These are phyloP conservation scores for Brenthis hecate DNA, from an alignment of 2,888 invertebrate species.

Conservation along the genomic window DNA sequence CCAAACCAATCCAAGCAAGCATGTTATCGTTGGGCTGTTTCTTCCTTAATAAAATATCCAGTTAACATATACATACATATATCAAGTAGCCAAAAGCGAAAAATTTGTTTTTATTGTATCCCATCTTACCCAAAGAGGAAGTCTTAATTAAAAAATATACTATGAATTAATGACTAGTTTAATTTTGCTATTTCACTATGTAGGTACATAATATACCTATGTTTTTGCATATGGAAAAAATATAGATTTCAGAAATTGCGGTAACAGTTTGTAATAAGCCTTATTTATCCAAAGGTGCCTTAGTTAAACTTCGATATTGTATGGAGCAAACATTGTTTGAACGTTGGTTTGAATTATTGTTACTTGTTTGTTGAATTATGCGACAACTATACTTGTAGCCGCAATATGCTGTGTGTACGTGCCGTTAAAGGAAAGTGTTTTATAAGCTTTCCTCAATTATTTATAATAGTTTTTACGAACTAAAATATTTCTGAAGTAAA, in stretches of 20 bases:
- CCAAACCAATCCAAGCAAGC: too few species aligned
- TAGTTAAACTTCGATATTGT: slow-evolving; percentile 39
- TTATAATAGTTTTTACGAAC: too few species aligned
- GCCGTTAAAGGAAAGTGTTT: not conserved
- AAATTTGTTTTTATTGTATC: too few species aligned
- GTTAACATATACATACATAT: too few species aligned
- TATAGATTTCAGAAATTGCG: not conserved
- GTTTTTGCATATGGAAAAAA: not conserved
- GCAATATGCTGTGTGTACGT: slow-evolving; percentile 22
- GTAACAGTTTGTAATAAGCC: slow-evolving; percentile 22
- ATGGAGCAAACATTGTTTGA: slow-evolving; percentile 37
- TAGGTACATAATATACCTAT: not conserved
- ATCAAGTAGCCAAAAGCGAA: too few species aligned
- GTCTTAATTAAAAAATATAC: too few species aligned
- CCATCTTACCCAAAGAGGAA: not conserved
- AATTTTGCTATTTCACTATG: too few species aligned
- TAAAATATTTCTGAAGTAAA: too few species aligned
- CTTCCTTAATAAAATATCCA: too few species aligned
- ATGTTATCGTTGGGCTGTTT: too few species aligned
- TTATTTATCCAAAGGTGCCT: slow-evolving; percentile 29
- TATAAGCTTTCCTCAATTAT: not conserved
- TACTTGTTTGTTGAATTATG: slow-evolving; percentile 35
- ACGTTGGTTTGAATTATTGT: slow-evolving; percentile 35
- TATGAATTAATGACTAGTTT: too few species aligned
- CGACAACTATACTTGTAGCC: slow-evolving; percentile 27